Percentiles rank a stretch among this genome's conserved stretches.
phyloP scores from a whole-genome alignment of 2,113 vertebrate genomes.

The Mystacornis crossleyi region DNA sequence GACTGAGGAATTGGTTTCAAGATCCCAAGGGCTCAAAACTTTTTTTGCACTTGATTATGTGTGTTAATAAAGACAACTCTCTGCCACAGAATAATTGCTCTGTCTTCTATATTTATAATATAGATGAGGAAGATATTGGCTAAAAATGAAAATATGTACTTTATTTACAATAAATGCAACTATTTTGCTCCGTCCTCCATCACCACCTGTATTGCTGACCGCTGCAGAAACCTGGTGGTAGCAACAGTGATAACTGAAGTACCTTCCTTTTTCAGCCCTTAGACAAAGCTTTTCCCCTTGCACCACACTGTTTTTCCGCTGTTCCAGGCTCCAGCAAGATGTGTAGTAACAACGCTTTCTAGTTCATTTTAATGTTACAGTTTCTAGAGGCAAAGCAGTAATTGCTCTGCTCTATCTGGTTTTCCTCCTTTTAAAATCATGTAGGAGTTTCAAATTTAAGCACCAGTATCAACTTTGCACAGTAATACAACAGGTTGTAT shows the following conservation, averaged over 20 bases:
- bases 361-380: neutral
- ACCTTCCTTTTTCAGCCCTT: neutral
- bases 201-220: neutral
- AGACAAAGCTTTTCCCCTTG: neutral
- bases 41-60: neutral
- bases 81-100: neutral
- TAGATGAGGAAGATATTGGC: neutral
- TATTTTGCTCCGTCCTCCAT: neutral
- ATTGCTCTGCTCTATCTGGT: neutral
- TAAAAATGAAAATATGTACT: neutral
- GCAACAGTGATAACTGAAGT: neutral
- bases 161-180: conserved; percentile 25
- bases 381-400: neutral
- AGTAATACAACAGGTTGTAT: neutral
- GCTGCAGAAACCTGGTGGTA: neutral
- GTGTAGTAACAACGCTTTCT: neutral
- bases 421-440: neutral
- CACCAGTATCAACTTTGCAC: neutral
- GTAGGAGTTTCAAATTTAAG: neutral
- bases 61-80: neutral
- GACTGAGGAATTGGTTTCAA: neutral
- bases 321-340: neutral
- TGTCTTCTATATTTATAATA: neutral
- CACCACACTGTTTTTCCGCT: neutral
- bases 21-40: neutral